Percentiles rank a stretch among this genome's conserved stretches.
phyloP scores from a whole-genome alignment of 53 echinoderm and acorn worm species.

The Apostichopus leukothele region DNA sequence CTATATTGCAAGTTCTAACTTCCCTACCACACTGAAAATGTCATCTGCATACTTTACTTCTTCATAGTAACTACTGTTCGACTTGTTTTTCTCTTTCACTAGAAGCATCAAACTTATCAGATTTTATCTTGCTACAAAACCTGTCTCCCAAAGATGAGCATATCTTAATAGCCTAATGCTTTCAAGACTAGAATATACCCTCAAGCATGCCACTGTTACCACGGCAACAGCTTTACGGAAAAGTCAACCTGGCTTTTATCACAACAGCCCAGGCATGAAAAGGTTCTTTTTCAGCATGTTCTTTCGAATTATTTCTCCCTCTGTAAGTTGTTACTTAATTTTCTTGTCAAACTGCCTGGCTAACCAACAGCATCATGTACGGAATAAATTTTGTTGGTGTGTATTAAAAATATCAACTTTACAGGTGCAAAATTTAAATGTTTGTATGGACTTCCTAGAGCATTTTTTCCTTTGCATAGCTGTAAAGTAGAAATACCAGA shows the following conservation, averaged over 20 bases:
- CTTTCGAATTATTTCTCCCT: conserved; percentile 30
- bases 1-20: no score
- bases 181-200: conserved; percentile 21
- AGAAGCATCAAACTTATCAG: conserved; percentile 21
- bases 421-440: no score
- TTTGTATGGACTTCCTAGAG: no score
- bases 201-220: conserved; percentile 23
- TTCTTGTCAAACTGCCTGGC: conserved; percentile 6
- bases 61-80: neutral
- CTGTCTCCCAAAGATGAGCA: conserved; percentile 13
- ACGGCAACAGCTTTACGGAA: conserved; percentile 24
- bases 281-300: conserved; percentile 10
- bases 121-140: neutral
- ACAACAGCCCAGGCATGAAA: neutral
- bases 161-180: conserved; percentile 32
- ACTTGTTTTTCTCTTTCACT: neutral
- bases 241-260: conserved; percentile 32
- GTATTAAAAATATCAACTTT: neutral
- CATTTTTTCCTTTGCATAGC: no score
- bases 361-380: neutral
- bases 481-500: no score
- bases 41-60: no score
- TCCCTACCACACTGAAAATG: no score
- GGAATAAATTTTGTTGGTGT: neutral
- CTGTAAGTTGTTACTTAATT: conserved; percentile 39